Evolutionary conservation across 1,140 invertebrate genomes (phyloP).

Genomic region (Heliconius eleuchia): DNA sequence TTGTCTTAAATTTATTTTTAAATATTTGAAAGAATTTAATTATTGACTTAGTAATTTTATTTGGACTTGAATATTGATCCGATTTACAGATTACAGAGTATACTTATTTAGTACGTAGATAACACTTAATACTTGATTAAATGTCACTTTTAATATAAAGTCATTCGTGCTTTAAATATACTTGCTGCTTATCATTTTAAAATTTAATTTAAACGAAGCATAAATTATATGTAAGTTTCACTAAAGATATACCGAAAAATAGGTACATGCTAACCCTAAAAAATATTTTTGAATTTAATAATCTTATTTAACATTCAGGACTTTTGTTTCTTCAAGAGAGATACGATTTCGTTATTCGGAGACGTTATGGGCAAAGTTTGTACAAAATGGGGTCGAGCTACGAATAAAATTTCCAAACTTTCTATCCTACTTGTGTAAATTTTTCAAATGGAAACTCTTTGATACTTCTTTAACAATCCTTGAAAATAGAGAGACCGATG

Average conservation of each 20-base stretch:
- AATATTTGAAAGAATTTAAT: background rate
- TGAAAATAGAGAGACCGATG: conserved; percentile 23
- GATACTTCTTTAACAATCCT: conserved; percentile 28
- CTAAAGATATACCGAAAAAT: background rate
- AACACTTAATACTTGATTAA: no score
- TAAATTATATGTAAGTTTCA: background rate
- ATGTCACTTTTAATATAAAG: no score
- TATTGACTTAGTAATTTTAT: background rate
- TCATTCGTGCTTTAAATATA: no score
- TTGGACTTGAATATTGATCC: no score
- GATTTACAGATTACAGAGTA: background rate
- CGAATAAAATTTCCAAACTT: conserved; percentile 71
- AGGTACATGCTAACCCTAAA: background rate
- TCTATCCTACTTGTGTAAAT: conserved; percentile 56
- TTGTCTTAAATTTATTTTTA: background rate
- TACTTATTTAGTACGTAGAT: background rate
- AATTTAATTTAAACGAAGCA: no score
- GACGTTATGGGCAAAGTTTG: conserved; percentile 60
- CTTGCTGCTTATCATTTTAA: no score
- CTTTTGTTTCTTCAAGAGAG: conserved; percentile 43
- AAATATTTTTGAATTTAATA: conserved; percentile 7
- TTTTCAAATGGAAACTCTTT: conserved; percentile 38
- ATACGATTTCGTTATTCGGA: conserved; percentile 36
- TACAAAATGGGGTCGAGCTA: conserved; percentile 44
- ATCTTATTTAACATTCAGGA: conserved; percentile 25